These are phyloP conservation scores for Semnopithecus entellus DNA, from an alignment of 2,113 vertebrate species.

Conservation along the genomic window DNA sequence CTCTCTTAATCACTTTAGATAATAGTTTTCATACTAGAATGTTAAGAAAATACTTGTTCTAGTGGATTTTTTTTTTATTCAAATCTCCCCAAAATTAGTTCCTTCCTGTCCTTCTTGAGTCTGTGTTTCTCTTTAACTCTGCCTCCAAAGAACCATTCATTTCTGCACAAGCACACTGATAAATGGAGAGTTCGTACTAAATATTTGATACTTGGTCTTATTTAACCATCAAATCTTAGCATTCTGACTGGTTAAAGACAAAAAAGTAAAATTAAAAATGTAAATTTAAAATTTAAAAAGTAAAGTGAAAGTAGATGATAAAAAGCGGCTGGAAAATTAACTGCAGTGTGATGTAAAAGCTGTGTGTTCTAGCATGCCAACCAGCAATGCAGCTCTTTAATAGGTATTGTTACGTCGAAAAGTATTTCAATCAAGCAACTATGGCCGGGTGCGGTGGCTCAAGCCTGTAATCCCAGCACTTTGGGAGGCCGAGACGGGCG, in stretches of 20 bases:
- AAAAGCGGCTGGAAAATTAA: neutral
- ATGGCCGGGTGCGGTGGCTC: too few relatives aligned
- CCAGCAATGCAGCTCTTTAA: neutral
- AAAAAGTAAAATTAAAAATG: too few relatives aligned
- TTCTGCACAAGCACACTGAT: neutral
- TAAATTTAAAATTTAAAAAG: too few relatives aligned
- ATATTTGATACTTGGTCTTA: neutral
- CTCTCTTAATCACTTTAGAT: neutral
- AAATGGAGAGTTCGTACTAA: neutral
- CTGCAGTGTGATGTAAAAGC: neutral
- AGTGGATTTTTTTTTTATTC: neutral
- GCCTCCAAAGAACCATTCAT: neutral
- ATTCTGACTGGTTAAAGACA: neutral
- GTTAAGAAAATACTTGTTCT: neutral
- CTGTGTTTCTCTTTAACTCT: neutral
- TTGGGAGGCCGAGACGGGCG: too few relatives aligned
- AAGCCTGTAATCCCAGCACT: too few relatives aligned
- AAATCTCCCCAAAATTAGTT: constrained; percentile 33
- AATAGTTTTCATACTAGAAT: neutral
- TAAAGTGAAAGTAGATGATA: neutral
- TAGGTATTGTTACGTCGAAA: neutral
- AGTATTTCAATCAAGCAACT: neutral
- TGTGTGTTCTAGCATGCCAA: neutral
- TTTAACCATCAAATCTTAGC: rapidly evolving
- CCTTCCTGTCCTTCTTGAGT: neutral